Base-by-base conservation (phyloP, 2,113 vertebrate genomes). In the Nycticorax nycticorax region DNA sequence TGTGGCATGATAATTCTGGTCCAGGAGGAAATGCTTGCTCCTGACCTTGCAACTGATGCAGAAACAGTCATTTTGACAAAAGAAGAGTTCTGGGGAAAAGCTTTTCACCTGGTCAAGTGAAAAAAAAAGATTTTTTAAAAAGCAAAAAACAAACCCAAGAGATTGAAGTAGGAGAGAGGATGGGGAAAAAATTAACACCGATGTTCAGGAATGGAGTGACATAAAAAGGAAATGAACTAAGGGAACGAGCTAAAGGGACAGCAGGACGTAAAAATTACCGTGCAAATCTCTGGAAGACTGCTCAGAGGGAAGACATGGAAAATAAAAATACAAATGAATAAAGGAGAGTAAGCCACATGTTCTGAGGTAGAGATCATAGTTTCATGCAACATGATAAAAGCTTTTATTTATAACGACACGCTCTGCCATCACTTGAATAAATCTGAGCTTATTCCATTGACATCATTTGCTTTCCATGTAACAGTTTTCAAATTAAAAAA, bases 331-430 rank as follows among this genome's bases (percentile, higher is more conserved):
- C 6, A 66, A 79, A 76, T 50, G 6, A 94, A 76, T 83, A 57
- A 69, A 85, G 53, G 30, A 59, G 43, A 81, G 60, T 63, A 72
- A 91, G 22, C n/a, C 35, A 62, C 1, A 0, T 89, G 69, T 74
- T 81, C 62, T 91, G 80, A 69, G 39, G 27, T 78, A 67, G 53
- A 92, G 57, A 85, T 90, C 57, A 52, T 23, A 45, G 33, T 83
- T 93, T 76, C 39, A 78, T 66, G 50, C 28, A 48, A 59, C 20
- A 57, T 73, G 96, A 96, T 76, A 74, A 89, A 95, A 84, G 6
- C 8, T 86, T 89, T 87, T 94, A 94, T 96, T 96, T 96, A 77
- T 88, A 94, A 78, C 1, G 8, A 10, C 30, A 45, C 28, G 27
- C 6, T 76, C 81, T 84, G 23, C n/a, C 78, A 64, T 59, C 64